Conservation (phyloP, 1,140 invertebrate species). For the Ips nitidus region DNA sequence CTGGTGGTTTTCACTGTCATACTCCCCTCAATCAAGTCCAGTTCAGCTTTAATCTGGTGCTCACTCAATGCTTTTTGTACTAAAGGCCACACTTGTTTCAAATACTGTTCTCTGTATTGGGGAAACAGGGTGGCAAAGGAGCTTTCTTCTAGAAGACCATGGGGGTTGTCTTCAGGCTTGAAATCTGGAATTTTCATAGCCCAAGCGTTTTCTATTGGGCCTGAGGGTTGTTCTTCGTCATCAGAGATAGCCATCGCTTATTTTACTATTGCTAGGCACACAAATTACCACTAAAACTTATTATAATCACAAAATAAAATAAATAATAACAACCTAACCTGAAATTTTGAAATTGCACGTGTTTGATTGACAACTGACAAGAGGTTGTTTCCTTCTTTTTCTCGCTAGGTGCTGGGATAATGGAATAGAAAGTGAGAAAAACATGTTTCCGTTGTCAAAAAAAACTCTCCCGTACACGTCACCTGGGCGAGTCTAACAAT, state of each 20-base stretch:
- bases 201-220: constrained; percentile 83
- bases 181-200: constrained; percentile 88
- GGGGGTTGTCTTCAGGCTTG: constrained; percentile 86
- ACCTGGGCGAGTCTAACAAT: too few species aligned
- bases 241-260: constrained; percentile 2
- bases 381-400: too few species aligned
- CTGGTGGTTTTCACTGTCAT: constrained; percentile 95
- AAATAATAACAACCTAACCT: background rate
- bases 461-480: too few species aligned
- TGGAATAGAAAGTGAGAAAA: too few species aligned
- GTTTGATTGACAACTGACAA: too few species aligned
- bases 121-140: constrained; percentile 72
- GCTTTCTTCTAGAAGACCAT: constrained; percentile 71
- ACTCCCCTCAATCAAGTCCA: constrained; percentile 92
- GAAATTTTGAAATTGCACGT: background rate
- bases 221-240: constrained; percentile 46
- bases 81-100: constrained; percentile 94
- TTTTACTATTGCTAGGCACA: background rate
- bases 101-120: constrained; percentile 94
- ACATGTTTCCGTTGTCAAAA: too few species aligned
- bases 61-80: constrained; percentile 83
- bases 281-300: background rate
- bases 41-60: constrained; percentile 82
- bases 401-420: too few species aligned
- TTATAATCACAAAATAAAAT: background rate